Evolutionary conservation across 2,797 vertebrate genomes (phyloP), one percentile per base, ranked within the genome.

Genomic region (Chaetodon trifasciatus): DNA sequence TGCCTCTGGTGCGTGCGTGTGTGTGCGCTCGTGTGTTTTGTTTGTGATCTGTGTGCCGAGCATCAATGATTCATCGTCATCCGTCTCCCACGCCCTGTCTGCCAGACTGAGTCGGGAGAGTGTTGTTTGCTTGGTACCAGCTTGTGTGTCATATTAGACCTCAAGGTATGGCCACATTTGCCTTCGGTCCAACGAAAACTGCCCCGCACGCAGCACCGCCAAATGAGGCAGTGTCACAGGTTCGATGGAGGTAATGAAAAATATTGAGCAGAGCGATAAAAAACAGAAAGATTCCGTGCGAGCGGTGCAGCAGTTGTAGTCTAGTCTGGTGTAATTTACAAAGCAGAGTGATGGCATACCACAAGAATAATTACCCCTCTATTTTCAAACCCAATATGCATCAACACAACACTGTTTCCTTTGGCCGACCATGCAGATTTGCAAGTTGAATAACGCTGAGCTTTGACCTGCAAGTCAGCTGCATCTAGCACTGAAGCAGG

Each of bases 1-100:
- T 69, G 60, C 70, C 63, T 88, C 61, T 78, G 66, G 23, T 69
- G 56, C 65, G 35, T 49, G 32, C 44, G 3, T 62, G 40, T 15
- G 40, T 57, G 40, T 57, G 49, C n/a, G 3, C 9, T 4, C 71
- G 24, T 64, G 75, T 57, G 62, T 82, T 76, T 83, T 89, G 70
- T 87, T 86, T 88, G 86, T 76, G 82, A 89, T 90, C 67, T 82
- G 78, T 76, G 82, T 74, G 86, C 83, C 53, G 10, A 72, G 84
- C 89, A 85, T 91, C 83, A 86, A 79, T 92, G 87, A 87, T 88
- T 88, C 78, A 86, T 83, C 62, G 56, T 67, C 83, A 62, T 84
- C 58, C 6, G 58, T 91, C 89, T 94, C 83, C 88, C 84, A 86
- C 79, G 57, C 75, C 86, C 81, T 79, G 87, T 91, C 86, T 88